Evolutionary conservation across 2,888 invertebrate species (phyloP).

Genomic region (Tridacna crocea): DNA sequence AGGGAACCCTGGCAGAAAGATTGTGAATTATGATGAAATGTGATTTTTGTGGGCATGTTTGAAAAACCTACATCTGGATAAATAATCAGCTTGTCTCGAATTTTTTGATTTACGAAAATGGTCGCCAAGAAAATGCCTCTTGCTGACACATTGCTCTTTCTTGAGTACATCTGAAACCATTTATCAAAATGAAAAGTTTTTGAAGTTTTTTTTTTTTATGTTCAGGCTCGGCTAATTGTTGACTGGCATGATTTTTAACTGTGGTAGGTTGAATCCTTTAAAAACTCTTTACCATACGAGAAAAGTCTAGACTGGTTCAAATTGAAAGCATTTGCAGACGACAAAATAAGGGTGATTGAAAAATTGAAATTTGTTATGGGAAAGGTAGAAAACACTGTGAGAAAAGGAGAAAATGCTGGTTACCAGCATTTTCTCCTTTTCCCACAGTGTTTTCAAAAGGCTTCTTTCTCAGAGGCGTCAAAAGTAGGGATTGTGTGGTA

Average conservation of each 20-base stretch:
- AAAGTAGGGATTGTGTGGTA: too few species aligned
- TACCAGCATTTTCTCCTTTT: too few species aligned
- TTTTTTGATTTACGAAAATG: slow-evolving; percentile 35
- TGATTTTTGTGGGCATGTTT: slow-evolving; percentile 20
- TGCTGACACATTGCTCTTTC: slow-evolving; percentile 18
- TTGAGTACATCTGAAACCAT: slow-evolving; percentile 7
- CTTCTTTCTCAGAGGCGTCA: too few species aligned
- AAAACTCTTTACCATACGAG: too few species aligned
- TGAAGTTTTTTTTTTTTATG: not conserved
- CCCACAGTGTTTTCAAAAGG: too few species aligned
- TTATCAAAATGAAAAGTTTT: slow-evolving; percentile 1
- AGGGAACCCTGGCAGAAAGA: slow-evolving; percentile 7
- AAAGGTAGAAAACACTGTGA: too few species aligned
- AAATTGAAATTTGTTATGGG: too few species aligned
- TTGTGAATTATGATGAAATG: slow-evolving; percentile 22
- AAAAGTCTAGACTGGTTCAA: too few species aligned
- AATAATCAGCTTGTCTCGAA: slow-evolving; percentile 29
- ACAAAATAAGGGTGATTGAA: too few species aligned
- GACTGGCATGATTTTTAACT: not conserved
- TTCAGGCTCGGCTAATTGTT: not conserved
- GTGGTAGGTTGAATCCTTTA: slow-evolving; percentile 9
- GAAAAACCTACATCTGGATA: slow-evolving; percentile 25
- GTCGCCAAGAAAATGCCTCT: slow-evolving; percentile 14
- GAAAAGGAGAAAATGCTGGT: too few species aligned
- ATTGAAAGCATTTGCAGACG: too few species aligned